These are phyloP conservation scores for Cephalopterus ornatus DNA, from an alignment of 2,113 vertebrate species.

Conservation along the genomic window DNA sequence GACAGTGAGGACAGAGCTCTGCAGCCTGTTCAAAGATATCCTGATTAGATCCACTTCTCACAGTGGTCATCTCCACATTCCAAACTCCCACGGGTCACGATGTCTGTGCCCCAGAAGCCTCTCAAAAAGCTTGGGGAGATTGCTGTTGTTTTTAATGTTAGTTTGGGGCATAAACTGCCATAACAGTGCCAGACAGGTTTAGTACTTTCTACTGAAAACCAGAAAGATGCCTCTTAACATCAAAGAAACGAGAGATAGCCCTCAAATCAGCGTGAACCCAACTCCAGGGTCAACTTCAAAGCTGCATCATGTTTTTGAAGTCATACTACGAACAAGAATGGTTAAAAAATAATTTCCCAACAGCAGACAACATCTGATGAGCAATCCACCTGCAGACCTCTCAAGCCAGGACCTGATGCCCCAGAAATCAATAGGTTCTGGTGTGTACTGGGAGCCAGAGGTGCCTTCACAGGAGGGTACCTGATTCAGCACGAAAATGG, in stretches of 20 bases:
- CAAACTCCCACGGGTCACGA: not conserved
- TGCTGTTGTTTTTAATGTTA: not conserved
- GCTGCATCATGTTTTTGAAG: not conserved
- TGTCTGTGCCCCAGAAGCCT: not conserved
- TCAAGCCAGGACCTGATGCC: not conserved
- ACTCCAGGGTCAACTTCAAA: not conserved
- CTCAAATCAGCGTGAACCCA: not conserved
- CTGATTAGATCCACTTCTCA: not conserved
- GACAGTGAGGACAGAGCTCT: not conserved
- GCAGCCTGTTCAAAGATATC: not conserved
- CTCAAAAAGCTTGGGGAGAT: not conserved
- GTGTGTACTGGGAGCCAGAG: not conserved
- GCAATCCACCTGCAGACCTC: not conserved
- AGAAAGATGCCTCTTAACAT: not conserved
- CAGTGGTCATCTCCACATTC: not conserved
- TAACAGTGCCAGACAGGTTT: not conserved
- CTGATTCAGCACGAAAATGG: not conserved
- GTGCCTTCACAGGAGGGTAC: not conserved
- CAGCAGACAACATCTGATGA: not conserved
- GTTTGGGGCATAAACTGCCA: not conserved
- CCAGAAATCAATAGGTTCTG: not conserved
- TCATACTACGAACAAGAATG: not conserved
- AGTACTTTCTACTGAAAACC: not conserved
- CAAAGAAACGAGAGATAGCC: not conserved
- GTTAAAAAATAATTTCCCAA: not conserved